phyloP scores from a whole-genome alignment of 2,888 invertebrate species.

The Drosophila dives region DNA sequence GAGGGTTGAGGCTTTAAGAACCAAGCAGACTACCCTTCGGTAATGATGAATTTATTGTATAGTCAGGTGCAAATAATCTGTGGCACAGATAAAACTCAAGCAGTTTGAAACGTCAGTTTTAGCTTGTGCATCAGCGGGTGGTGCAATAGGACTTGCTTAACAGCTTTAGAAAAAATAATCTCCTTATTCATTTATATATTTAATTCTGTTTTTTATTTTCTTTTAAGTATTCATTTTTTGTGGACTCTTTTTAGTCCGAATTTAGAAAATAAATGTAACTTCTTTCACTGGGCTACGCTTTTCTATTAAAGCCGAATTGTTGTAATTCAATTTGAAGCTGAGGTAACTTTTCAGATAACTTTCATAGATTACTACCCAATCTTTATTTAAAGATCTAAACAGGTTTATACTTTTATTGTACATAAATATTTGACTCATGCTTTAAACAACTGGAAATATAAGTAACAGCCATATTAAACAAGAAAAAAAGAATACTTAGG shows the following conservation, averaged over 20 bases:
- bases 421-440: not conserved
- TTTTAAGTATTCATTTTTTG: not conserved
- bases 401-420: not conserved
- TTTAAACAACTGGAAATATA: not conserved
- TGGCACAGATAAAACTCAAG: constrained; percentile 7
- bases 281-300: not conserved
- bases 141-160: constrained; percentile 5
- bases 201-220: not conserved
- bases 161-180: constrained; percentile 1
- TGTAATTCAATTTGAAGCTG: not conserved
- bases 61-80: constrained; percentile 11
- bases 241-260: not conserved
- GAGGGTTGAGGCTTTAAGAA: constrained; percentile 3
- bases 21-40: constrained; percentile 13
- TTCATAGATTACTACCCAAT: not conserved
- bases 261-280: not conserved
- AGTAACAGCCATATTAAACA: not conserved
- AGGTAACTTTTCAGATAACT: not conserved
- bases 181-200: not conserved
- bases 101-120: not conserved
- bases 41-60: constrained; percentile 3
- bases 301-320: not conserved
- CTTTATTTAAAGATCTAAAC: too few relatives aligned
- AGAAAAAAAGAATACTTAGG: not conserved
- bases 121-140: constrained; percentile 2